phyloP scores from a whole-genome alignment of 2,888 invertebrate genomes.

The Temnothorax ravouxi region DNA sequence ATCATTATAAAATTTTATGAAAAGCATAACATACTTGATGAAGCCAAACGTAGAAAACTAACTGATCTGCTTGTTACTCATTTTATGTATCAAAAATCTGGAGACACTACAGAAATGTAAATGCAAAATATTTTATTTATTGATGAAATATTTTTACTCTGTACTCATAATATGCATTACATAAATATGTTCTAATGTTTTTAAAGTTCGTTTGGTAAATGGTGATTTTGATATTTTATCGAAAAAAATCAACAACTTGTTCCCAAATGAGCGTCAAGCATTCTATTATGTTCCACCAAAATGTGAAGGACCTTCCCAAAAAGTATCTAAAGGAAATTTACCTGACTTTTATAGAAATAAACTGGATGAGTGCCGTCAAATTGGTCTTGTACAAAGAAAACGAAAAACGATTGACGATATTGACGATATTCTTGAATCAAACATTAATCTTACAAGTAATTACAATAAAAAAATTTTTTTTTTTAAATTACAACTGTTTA shows the following conservation, averaged over 20 bases:
- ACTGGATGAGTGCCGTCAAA: no score
- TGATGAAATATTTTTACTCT: neutral
- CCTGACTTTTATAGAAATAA: no score
- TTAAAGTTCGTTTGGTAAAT: conserved; percentile 13
- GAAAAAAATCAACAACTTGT: no score
- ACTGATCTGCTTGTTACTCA: conserved; percentile 12
- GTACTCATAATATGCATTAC: neutral
- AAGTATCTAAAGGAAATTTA: no score
- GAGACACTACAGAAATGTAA: neutral
- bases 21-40: neutral
- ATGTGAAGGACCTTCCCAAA: no score
- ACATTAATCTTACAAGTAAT: no score
- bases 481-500: neutral
- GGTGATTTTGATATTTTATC: neutral
- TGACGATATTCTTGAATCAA: no score
- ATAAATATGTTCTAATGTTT: neutral
- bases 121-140: neutral
- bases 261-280: no score
- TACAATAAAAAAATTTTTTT: neutral
- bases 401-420: no score
- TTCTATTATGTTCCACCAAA: no score
- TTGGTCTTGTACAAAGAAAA: no score
- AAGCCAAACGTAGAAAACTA: conserved; percentile 8
- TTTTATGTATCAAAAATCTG: conserved; percentile 8
- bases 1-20: neutral